These are phyloP conservation scores for Elysia chlorotica DNA, from an alignment of 1,140 invertebrate genomes.

Conservation along the genomic window DNA sequence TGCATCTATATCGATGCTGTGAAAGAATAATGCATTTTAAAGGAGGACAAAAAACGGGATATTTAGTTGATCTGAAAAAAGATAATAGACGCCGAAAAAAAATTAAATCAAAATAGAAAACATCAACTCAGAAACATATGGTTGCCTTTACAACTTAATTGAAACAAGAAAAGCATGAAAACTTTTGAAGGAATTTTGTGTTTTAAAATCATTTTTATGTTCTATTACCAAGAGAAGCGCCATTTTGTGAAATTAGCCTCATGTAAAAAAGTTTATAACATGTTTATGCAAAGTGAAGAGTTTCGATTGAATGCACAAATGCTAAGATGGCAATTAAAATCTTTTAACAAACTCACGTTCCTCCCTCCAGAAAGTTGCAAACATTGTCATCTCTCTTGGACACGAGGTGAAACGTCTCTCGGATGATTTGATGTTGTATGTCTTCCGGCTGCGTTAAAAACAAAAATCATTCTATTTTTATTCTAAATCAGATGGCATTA, in stretches of 20 bases:
- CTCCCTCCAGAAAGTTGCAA: constrained; percentile 99
- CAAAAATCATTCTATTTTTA: constrained; percentile 23
- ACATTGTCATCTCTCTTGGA: constrained; percentile 99
- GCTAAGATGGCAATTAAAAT: too few species aligned
- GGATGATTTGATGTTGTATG: constrained; percentile 98
- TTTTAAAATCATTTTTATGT: neutral
- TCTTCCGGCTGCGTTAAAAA: constrained; percentile 85
- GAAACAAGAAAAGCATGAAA: too few species aligned
- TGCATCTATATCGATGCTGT: too few species aligned
- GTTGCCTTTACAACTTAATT: too few species aligned
- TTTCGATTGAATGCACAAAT: too few species aligned
- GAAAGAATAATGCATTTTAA: neutral
- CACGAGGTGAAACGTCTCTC: constrained; percentile 98
- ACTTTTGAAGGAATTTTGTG: neutral
- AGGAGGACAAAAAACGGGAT: neutral
- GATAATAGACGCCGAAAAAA: too few species aligned
- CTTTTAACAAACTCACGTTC: constrained; percentile 83
- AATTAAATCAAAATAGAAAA: too few species aligned
- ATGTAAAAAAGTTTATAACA: neutral
- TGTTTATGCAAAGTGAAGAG: neutral
- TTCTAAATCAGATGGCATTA: neutral
- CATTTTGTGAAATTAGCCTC: neutral
- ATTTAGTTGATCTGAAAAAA: too few species aligned
- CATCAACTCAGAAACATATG: too few species aligned
- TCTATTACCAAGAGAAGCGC: neutral